Evolutionary conservation across 2,113 vertebrate species (phyloP), one percentile per base, ranked within the genome.

Genomic region (Oncorhynchus nerka): DNA sequence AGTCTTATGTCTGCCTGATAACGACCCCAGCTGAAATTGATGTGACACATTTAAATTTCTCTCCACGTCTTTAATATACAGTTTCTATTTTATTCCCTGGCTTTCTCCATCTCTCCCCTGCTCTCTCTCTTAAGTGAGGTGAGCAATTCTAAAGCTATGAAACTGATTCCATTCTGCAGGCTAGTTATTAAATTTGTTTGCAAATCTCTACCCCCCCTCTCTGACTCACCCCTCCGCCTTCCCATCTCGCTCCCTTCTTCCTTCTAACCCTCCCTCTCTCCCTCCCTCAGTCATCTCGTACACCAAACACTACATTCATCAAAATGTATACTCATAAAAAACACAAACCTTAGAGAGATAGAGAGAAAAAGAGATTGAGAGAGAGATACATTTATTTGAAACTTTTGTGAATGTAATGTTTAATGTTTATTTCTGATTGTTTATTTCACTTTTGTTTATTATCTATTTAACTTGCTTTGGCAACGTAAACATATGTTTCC

Each of bases 171-270:
- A 92, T 91, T 91, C 83, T 90, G 81, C 84, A 66, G 88, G 84
- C 87, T 85, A 84, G 86, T 91, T 92, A 93, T 92, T 92, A 89
- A 85, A 93, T 93, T 92, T 93, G 90, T 91, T 92, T 91, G 88
- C 87, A 89, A 90, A 93, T 92, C 84, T 89, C 81, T 83, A 74
- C 84, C 79, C 80, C 80, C 79, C 79, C 65, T 32, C 81, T 81
- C 72, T 4, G 67, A 73, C 65, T 13, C 65, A 19, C 26, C 15
- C 3, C 24, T 26, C 11, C 24, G 2, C 66, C 28, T 26, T 64
- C 72, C 76, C 79, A 68, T 45, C 39, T 3, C 39, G 2, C 39
- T 45, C 39, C 39, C 9, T 45, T 4, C 71, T 48, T 48, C 49
- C 19, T 19, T 26, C 8, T 2, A 9, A 2, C 12, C 26, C n/a